phyloP scores from a whole-genome alignment of 2,888 invertebrate species.

The Diarsia rubi region DNA sequence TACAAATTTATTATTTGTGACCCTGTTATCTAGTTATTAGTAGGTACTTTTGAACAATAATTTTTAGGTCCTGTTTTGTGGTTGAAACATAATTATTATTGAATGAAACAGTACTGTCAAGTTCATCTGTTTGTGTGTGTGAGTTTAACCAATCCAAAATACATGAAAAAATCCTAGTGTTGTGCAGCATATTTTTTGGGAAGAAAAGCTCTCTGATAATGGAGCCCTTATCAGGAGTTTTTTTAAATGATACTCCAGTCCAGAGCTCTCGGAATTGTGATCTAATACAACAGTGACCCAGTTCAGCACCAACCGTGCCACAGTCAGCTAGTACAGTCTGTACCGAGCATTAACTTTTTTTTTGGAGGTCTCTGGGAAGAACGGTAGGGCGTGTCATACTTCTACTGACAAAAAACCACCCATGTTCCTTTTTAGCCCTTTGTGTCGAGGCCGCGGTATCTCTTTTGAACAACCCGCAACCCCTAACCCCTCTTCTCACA shows the following conservation, averaged over 20 bases:
- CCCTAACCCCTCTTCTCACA: too few species aligned
- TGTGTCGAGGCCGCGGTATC: too few species aligned
- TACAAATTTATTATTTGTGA: conserved; percentile 55
- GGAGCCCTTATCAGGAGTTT: background rate
- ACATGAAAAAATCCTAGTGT: too few species aligned
- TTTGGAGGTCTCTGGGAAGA: too few species aligned
- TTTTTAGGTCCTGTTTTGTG: conserved; percentile 20
- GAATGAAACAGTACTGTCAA: conserved; percentile 1
- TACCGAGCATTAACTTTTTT: too few species aligned
- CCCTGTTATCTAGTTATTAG: conserved; percentile 56
- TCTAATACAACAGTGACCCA: background rate
- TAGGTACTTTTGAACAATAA: conserved; percentile 36
- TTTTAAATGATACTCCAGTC: background rate
- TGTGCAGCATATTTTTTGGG: too few species aligned
- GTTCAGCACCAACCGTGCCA: background rate
- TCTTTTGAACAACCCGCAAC: too few species aligned
- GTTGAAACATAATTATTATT: conserved; percentile 21
- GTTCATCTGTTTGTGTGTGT: background rate
- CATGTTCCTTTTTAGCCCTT: too few species aligned
- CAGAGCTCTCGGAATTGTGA: background rate
- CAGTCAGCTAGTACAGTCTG: background rate
- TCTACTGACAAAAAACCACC: too few species aligned
- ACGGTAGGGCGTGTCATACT: too few species aligned
- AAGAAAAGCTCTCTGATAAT: background rate
- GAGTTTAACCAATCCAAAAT: too few species aligned